phyloP scores from a whole-genome alignment of 2,797 vertebrate genomes.

The Mallotus villosus region DNA sequence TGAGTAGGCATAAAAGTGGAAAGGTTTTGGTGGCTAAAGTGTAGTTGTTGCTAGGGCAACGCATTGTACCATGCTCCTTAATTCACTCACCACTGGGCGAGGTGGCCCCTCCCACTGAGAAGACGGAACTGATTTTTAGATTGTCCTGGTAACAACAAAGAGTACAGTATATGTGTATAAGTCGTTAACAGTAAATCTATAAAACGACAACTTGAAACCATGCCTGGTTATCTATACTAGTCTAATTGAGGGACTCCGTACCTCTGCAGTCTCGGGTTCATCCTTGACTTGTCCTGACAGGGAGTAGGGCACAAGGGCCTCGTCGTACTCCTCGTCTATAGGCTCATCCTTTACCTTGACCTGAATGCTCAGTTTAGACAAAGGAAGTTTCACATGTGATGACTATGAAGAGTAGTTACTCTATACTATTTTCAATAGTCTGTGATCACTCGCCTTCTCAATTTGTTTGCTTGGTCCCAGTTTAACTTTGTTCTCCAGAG shows the following conservation, averaged over 20 bases:
- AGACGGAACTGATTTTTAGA: conserved; percentile 95
- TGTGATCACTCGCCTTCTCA: conserved; percentile 43
- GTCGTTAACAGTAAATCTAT: background rate
- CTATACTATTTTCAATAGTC: background rate
- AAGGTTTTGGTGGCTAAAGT: background rate
- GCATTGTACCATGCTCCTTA: background rate
- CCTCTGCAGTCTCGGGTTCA: conserved; percentile 85
- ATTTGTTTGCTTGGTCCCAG: conserved; percentile 12
- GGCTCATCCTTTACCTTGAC: conserved; percentile 97
- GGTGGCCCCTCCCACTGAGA: conserved; percentile 83
- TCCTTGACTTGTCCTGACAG: conserved; percentile 80
- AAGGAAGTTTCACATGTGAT: background rate
- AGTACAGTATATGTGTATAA: background rate
- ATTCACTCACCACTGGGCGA: conserved; percentile 67
- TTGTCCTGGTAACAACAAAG: conserved; percentile 76
- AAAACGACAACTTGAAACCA: background rate
- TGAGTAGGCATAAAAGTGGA: background rate
- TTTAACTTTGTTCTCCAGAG: conserved; percentile 33
- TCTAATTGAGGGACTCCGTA: conserved; percentile 43
- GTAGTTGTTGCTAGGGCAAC: background rate
- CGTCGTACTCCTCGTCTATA: conserved; percentile 93
- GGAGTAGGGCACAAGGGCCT: conserved; percentile 80
- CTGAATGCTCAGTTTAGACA: conserved; percentile 29
- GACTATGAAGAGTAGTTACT: background rate
- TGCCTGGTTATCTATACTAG: background rate